phyloP scores from a whole-genome alignment of 2,113 vertebrate species.

The Bombycilla garrulus region DNA sequence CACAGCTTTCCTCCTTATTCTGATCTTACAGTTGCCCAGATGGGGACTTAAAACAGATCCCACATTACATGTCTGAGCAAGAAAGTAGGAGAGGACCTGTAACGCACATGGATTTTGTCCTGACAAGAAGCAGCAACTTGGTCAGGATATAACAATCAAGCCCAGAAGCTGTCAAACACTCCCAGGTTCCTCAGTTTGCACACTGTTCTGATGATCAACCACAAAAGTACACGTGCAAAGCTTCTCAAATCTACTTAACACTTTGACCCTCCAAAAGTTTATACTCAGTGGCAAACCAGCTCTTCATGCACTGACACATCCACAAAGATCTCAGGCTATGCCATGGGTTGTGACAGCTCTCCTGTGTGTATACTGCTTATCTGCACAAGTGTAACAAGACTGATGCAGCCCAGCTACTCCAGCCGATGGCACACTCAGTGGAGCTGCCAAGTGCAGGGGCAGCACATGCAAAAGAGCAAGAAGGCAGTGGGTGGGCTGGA shows the following conservation, averaged over 20 bases:
- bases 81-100: background rate
- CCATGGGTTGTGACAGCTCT: background rate
- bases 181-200: background rate
- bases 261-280: background rate
- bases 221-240: background rate
- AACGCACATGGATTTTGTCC: background rate
- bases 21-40: background rate
- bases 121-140: background rate
- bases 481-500: background rate
- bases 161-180: background rate
- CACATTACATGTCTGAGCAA: background rate
- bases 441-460: background rate
- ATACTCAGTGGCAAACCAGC: background rate
- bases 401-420: background rate
- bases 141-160: background rate
- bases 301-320: background rate
- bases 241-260: background rate
- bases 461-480: background rate
- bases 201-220: background rate
- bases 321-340: background rate
- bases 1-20: background rate
- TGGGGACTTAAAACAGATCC: background rate
- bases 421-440: accelerated
- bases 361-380: background rate
- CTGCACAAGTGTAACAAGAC: background rate